Evolutionary conservation across 1,140 invertebrate species (phyloP).

Genomic region (Ips typographus): DNA sequence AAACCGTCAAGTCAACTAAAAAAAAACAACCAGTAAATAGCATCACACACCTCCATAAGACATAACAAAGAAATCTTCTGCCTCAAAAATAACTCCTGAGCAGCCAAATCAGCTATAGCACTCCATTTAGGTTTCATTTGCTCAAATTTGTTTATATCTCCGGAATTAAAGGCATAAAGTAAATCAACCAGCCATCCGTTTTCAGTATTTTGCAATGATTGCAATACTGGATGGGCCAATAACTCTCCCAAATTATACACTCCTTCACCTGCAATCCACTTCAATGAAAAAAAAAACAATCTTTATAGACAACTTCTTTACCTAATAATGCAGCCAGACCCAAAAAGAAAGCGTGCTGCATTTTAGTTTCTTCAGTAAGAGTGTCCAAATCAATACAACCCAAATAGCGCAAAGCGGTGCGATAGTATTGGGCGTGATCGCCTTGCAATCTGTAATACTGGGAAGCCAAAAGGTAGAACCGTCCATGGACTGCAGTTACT

Average conservation of each 20-base stretch:
- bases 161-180: slow-evolving; percentile 89
- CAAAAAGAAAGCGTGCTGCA: slow-evolving; percentile 86
- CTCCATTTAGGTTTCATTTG: slow-evolving; percentile 77
- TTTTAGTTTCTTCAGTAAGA: slow-evolving; percentile 66
- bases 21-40: slow-evolving; percentile 7
- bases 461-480: slow-evolving; percentile 93
- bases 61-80: slow-evolving; percentile 95
- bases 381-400: slow-evolving; percentile 85
- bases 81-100: slow-evolving; percentile 78
- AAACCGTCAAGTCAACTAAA: not conserved
- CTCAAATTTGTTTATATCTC: slow-evolving; percentile 86
- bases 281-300: not conserved
- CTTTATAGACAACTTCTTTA: not conserved
- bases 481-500: slow-evolving; percentile 88
- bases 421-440: slow-evolving; percentile 92
- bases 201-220: slow-evolving; percentile 77
- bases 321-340: slow-evolving; percentile 86
- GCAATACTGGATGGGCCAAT: slow-evolving; percentile 90
- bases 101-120: slow-evolving; percentile 83
- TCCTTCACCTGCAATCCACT: slow-evolving; percentile 69
- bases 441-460: slow-evolving; percentile 82
- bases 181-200: slow-evolving; percentile 90
- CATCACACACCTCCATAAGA: slow-evolving; percentile 83
- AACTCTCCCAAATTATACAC: slow-evolving; percentile 98
- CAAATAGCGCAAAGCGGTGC: slow-evolving; percentile 90